Evolutionary conservation across 2,797 vertebrate genomes (phyloP).

Genomic region (Chromobotia macracanthus): DNA sequence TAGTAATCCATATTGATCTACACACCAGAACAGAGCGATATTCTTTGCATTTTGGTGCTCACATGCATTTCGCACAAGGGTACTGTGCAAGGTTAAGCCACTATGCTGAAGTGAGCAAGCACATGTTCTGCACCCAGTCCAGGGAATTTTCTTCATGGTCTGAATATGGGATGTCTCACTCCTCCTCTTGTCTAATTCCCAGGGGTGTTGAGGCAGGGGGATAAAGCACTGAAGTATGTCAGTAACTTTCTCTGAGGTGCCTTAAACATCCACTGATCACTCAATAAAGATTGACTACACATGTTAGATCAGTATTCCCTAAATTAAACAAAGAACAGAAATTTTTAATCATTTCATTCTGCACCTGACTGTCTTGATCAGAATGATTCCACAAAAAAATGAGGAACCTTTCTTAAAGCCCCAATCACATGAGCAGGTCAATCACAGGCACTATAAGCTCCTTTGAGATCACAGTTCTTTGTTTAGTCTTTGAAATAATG

Average conservation of each 20-base stretch:
- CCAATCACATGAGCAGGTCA: conserved; percentile 14
- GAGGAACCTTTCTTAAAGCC: not conserved
- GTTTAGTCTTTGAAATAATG: not conserved
- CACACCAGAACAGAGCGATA: not conserved
- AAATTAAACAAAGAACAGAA: too few relatives aligned
- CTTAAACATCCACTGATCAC: not conserved
- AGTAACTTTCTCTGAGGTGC: not conserved
- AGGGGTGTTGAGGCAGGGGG: not conserved
- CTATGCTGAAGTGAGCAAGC: not conserved
- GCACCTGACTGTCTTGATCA: not conserved
- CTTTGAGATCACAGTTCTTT: conserved; percentile 12
- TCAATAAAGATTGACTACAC: not conserved
- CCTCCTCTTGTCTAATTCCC: conserved; percentile 20
- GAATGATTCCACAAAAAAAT: not conserved
- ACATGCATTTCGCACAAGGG: conserved; percentile 12
- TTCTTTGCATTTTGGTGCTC: conserved; percentile 1
- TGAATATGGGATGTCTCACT: conserved; percentile 17
- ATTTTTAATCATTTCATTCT: not conserved
- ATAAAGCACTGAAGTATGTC: not conserved
- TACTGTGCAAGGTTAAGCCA: conserved; percentile 35
- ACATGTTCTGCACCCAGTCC: not conserved
- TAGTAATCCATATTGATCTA: conserved; percentile 27
- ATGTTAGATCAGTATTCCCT: not conserved
- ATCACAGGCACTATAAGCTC: not conserved
- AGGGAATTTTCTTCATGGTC: conserved; percentile 32